Base-by-base conservation (phyloP, 2,113 vertebrate genomes). In the Syrrhaptes paradoxus region DNA sequence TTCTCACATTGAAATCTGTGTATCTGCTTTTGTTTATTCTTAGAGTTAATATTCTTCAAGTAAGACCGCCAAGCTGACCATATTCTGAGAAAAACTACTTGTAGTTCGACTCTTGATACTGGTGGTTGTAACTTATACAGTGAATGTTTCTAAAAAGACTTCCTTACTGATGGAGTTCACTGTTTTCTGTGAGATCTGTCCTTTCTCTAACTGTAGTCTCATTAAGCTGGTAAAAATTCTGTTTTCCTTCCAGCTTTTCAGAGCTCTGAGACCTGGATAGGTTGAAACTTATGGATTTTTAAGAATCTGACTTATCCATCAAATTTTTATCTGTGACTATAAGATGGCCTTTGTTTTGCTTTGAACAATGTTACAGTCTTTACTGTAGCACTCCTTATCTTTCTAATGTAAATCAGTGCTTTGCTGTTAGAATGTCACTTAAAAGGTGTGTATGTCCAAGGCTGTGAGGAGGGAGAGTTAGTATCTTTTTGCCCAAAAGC, bases 121-220 rank as follows among this genome's bases (percentile, higher is more conserved):
- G 20, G 3, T 81, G 34, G 13, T 48, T 78, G n/a, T 72, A 70
- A 68, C 61, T 86, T 41, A 26, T 67, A 11, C 66, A 54, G 45
- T 29, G 9, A 1, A 6, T 90, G 10, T 46, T 92, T 79, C 76
- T 78, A 45, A 61, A 66, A 76, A 76, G 18, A 8, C 19, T 62
- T 80, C 12, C 59, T 71, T 70, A 32, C n/a, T 85, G 61, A 73
- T 82, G 70, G 54, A 65, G 16, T 38, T 84, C 6, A 7, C 31
- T 66, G 17, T 52, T 84, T 90, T 61, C 57, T 66, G n/a, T 43
- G 48, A 85, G 28, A 63, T 63, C 29, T 58, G 41, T 55, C n/a
- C 36, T 93, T 90, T 65, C 85, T 93, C 20, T 83, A 61, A 75
- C 17, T 87, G 43, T 77, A 95, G 65, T 92, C 76, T 92, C 32